Evolutionary conservation across 37 sponge, comb jelly and placozoan species (phyloP), one percentile per base, ranked within the genome.

Genomic region (Ianthella basta): DNA sequence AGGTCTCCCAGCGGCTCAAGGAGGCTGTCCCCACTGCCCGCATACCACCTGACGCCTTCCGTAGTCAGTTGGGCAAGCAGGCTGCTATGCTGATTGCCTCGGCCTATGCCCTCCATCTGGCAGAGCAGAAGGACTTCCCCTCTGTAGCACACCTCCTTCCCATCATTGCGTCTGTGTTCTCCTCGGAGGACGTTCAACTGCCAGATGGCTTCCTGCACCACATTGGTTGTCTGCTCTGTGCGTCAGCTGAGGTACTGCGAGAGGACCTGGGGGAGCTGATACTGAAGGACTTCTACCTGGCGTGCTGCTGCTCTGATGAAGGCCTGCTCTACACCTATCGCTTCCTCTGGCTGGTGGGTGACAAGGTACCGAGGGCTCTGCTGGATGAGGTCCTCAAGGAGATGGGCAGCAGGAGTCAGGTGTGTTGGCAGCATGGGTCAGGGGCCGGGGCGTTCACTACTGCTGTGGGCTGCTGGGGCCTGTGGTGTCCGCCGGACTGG

Each of bases 121-220:
- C 87, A 21, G 79, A 87, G 39, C 87, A 87, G 83, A 89, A 90
- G 67, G 94, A 89, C 29, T 44, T 90, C 5, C 65, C 55, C 41
- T 59, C 87, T 23, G 44, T 89, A 8, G 29, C 55, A 18, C 55
- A 74, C 55, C 86, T 93, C 65, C 79, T 93, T 5, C 83, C 91
- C 0, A 38, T 84, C 30, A 85, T 93, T 56, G 94, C 91, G 21
- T 53, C 34, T 24, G 85, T 63, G 23, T 90, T 60, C 63, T 54
- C 33, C 32, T 36, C 72, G 16, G 59, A 36, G 1, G 84, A 59
- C 32, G 83, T 61, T 1, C 61, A 84, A 40, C 35, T 93, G 15
- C 91, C 91, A 0, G 94, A 93, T 63, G 79, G 86, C 21, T 93
- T 88, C 80, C 81, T 93, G 20, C 91, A 93, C 69, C 59, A 55